phyloP scores from a whole-genome alignment of 2,113 vertebrate species.

The Oryzias celebensis region DNA sequence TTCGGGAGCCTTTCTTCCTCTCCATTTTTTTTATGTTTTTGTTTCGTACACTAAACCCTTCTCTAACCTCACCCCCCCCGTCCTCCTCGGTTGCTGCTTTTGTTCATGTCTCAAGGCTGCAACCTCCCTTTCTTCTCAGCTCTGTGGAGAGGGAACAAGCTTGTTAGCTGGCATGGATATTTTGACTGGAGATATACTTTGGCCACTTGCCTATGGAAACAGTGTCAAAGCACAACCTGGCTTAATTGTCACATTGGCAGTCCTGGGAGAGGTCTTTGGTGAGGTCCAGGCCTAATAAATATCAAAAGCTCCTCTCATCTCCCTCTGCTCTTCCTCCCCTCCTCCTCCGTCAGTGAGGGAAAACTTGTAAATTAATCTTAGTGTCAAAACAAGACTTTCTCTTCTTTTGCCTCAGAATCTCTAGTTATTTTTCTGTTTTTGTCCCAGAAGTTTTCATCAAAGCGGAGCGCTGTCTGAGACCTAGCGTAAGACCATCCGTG shows the following conservation, averaged over 20 bases:
- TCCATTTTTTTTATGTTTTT: constrained; percentile 70
- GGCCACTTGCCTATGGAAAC: constrained; percentile 98
- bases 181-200: constrained; percentile 93
- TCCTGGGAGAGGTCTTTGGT: constrained; percentile 89
- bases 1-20: constrained; percentile 61
- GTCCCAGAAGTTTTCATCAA: constrained; percentile 83
- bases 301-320: constrained; percentile 91
- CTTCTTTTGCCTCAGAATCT: constrained; percentile 71
- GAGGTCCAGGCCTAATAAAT: constrained; percentile 89
- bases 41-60: too few species aligned
- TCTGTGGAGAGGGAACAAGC: constrained; percentile 90
- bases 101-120: constrained; percentile 87
- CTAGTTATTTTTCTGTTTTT: constrained; percentile 82
- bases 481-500: constrained; percentile 74
- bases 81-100: constrained; percentile 42
- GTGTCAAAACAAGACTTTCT: constrained; percentile 82
- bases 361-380: constrained; percentile 91
- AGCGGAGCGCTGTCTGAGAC: constrained; percentile 73
- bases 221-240: constrained; percentile 95
- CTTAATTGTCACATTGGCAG: constrained; percentile 98
- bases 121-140: constrained; percentile 85
- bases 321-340: constrained; percentile 59
- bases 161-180: constrained; percentile 98
- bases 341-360: constrained; percentile 70
- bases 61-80: too few species aligned